Conservation (phyloP, 1,140 invertebrate genomes). For the Lethrus apterus region DNA sequence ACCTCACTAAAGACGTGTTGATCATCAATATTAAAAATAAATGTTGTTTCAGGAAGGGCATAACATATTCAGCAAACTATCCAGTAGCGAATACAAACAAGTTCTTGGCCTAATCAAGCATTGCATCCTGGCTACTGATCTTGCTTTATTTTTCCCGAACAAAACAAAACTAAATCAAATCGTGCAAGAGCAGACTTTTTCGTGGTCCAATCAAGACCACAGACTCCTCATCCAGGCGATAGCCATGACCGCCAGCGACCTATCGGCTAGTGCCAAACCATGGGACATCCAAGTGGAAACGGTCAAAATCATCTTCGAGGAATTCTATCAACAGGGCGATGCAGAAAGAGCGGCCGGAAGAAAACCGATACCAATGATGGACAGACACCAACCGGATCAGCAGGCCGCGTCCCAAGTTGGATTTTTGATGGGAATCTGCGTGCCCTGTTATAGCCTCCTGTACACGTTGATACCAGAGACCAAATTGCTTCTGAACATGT, state of each 20-base stretch:
- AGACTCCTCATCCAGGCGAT: conserved; percentile 61
- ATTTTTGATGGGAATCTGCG: conserved; percentile 70
- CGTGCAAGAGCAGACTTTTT: conserved; percentile 49
- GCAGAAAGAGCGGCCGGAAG: conserved; percentile 61
- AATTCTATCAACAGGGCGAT: conserved; percentile 79
- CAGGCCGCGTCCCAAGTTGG: conserved; percentile 71
- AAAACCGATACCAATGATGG: conserved; percentile 77
- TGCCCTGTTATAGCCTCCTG: conserved; percentile 71
- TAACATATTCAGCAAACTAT: conserved; percentile 71
- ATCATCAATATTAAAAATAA: conserved; percentile 3
- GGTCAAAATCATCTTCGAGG: conserved; percentile 74
- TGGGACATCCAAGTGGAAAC: conserved; percentile 79
- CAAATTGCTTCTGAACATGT: conserved; percentile 60
- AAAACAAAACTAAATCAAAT: conserved; percentile 56
- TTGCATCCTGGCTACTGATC: conserved; percentile 76
- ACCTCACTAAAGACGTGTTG: not conserved
- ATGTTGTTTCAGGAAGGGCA: conserved; percentile 67
- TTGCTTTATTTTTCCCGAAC: conserved; percentile 75
- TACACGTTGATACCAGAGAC: conserved; percentile 62
- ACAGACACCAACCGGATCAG: conserved; percentile 61
- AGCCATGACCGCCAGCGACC: conserved; percentile 73
- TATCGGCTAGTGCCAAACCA: conserved; percentile 75
- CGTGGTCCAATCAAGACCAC: conserved; percentile 57
- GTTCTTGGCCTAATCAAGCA: conserved; percentile 68
- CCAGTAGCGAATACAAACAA: conserved; percentile 68